These are phyloP conservation scores for Aricia agestis DNA, from an alignment of 1,140 invertebrate species.

Conservation along the genomic window DNA sequence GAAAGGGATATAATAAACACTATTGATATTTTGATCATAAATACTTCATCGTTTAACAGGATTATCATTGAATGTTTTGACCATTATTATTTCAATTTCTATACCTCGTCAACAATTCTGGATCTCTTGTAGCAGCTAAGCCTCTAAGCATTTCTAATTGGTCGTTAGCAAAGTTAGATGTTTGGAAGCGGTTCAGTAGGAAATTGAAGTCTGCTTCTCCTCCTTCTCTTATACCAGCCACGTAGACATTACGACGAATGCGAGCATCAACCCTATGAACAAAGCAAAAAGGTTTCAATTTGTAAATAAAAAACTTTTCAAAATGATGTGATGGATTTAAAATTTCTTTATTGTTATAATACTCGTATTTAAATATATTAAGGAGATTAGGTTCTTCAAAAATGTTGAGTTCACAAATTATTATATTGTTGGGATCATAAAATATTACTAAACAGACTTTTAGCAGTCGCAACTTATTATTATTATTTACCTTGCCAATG, in stretches of 20 bases:
- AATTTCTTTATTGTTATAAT: too few relatives aligned
- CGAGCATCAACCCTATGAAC: constrained; percentile 50
- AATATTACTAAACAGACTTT: too few relatives aligned
- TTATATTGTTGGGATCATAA: too few relatives aligned
- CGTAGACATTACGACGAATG: constrained; percentile 72
- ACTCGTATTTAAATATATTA: too few relatives aligned
- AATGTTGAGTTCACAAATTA: too few relatives aligned
- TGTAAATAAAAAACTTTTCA: background rate
- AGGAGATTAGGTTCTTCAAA: too few relatives aligned
- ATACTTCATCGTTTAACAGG: too few relatives aligned
- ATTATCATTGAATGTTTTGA: background rate
- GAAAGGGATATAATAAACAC: too few relatives aligned
- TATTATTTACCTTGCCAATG: too few relatives aligned
- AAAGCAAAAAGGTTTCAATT: background rate
- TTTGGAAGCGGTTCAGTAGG: constrained; percentile 68
- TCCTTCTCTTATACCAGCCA: constrained; percentile 75
- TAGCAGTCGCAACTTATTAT: too few relatives aligned
- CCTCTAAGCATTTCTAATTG: constrained; percentile 77
- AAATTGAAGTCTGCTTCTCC: constrained; percentile 76
- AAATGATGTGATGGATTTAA: too few relatives aligned
- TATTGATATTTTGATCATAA: too few relatives aligned
- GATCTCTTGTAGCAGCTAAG: constrained; percentile 73
- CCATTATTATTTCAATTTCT: background rate
- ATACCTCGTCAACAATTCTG: constrained; percentile 44
- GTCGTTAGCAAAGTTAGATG: constrained; percentile 75